phyloP scores from a whole-genome alignment of 2,797 vertebrate species.

The Emydoidea blandingii region DNA sequence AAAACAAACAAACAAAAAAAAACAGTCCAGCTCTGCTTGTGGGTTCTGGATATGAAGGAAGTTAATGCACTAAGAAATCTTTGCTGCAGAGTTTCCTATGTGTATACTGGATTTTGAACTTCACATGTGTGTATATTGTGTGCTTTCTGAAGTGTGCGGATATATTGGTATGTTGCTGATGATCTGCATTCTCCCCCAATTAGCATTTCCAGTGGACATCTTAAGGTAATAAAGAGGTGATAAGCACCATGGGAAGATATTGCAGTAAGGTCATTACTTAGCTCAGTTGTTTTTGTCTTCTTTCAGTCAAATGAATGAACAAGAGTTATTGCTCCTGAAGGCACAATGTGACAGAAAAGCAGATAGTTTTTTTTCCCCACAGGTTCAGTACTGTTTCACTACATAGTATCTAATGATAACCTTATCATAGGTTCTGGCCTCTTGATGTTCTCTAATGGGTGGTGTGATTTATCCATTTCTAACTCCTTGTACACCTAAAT shows the following conservation, averaged over 20 bases:
- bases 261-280: neutral
- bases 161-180: neutral
- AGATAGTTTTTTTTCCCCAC: neutral
- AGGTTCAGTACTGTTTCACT: neutral
- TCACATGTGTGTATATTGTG: neutral
- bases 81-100: neutral
- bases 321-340: neutral
- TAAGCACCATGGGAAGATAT: neutral
- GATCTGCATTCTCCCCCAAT: neutral
- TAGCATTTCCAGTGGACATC: neutral
- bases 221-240: neutral
- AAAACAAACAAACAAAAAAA: neutral
- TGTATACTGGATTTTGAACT: neutral
- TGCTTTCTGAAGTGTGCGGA: neutral
- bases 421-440: neutral
- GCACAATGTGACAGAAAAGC: neutral
- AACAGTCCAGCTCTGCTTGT: neutral
- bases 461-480: conserved; percentile 41
- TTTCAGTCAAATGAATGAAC: neutral
- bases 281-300: neutral
- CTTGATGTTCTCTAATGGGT: conserved; percentile 36
- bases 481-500: conserved; percentile 35
- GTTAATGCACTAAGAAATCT: neutral
- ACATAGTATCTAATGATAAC: neutral
- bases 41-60: neutral